Evolutionary conservation across 2,797 vertebrate genomes (phyloP).

Genomic region (Nannoperca australis): DNA sequence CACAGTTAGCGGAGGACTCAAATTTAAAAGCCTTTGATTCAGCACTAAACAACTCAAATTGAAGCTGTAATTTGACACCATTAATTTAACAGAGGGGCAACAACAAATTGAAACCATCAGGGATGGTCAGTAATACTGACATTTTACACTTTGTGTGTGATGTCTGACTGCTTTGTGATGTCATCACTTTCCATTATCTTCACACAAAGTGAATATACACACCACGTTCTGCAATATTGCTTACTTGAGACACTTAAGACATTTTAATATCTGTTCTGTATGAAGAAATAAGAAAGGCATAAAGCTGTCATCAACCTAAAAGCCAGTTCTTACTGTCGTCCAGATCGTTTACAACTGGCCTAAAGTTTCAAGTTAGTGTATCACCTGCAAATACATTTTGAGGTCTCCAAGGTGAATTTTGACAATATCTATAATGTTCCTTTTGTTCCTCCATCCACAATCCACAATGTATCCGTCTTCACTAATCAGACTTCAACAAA

Average conservation of each 20-base stretch:
- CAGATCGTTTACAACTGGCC: neutral
- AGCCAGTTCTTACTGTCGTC: too few relatives aligned
- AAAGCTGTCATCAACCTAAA: neutral
- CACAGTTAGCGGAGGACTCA: slow-evolving; percentile 13
- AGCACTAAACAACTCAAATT: neutral
- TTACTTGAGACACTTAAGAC: neutral
- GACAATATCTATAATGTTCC: too few relatives aligned
- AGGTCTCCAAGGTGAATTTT: too few relatives aligned
- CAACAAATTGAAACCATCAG: neutral
- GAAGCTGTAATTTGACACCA: neutral
- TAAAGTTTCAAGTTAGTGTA: neutral
- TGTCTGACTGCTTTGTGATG: neutral
- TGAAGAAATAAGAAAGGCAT: neutral
- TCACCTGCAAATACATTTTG: neutral
- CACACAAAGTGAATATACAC: neutral
- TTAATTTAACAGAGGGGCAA: neutral
- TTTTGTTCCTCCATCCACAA: neutral
- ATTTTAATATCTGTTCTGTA: neutral
- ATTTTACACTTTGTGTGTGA: neutral
- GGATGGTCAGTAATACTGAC: neutral
- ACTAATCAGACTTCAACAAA: neutral
- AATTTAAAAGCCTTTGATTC: slow-evolving; percentile 23
- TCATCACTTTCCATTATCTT: neutral
- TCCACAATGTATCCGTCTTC: neutral
- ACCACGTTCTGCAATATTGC: neutral